A percentile compares a stretch with the other conserved stretches of the same genome.
Conservation (phyloP, 53 echinoderm and acorn worm species). For the Astropecten irregularis region DNA sequence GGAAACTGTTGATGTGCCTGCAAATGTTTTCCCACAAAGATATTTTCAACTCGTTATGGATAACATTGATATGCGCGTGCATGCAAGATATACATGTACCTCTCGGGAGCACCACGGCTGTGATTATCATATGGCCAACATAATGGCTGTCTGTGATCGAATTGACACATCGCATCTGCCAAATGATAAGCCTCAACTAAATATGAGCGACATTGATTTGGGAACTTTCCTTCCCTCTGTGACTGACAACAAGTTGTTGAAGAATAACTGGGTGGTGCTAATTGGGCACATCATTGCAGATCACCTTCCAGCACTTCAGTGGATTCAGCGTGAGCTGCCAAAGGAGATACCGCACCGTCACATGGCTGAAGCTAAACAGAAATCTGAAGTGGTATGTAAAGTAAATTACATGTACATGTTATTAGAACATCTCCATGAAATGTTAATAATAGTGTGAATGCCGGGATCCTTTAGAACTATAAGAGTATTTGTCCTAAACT, state of each 20-base stretch:
- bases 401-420: neutral
- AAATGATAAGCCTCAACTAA: neutral
- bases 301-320: slow-evolving; percentile 35
- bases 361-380: slow-evolving; percentile 48
- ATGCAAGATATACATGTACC: slow-evolving; percentile 55
- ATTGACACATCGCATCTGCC: slow-evolving; percentile 17
- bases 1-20: neutral
- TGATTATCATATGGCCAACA: slow-evolving; percentile 43
- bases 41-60: slow-evolving; percentile 1
- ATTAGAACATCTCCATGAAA: neutral
- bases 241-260: slow-evolving; percentile 14
- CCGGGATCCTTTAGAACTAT: neutral
- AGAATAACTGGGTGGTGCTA: slow-evolving; percentile 32
- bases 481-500: too few species aligned
- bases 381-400: slow-evolving; percentile 51
- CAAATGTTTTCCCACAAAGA: neutral
- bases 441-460: neutral
- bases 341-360: slow-evolving; percentile 10
- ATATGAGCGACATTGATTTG: neutral
- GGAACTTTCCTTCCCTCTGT: slow-evolving; percentile 6
- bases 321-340: slow-evolving; percentile 19
- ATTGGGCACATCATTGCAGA: slow-evolving; percentile 55
- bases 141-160: slow-evolving; percentile 31
- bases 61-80: neutral
- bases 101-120: slow-evolving; percentile 14